Evolutionary conservation across 2,797 vertebrate genomes (phyloP).

Genomic region (Amblyopsis hoosieri): DNA sequence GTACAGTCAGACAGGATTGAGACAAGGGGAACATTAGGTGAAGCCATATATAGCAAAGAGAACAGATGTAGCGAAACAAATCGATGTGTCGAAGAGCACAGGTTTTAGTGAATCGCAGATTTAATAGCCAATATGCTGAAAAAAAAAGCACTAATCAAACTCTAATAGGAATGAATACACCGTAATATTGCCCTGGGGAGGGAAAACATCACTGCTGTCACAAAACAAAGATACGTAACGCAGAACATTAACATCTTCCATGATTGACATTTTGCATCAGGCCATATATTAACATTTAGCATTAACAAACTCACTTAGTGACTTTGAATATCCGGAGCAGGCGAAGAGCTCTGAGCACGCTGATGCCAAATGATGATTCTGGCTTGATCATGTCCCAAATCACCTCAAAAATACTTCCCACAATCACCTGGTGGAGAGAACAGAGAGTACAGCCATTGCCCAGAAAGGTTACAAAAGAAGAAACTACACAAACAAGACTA

Average conservation of each 20-base stretch:
- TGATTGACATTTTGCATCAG: no score
- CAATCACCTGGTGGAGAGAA: slow-evolving; percentile 85
- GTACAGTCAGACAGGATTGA: background rate
- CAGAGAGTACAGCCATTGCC: background rate
- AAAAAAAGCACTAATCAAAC: slow-evolving; percentile 36
- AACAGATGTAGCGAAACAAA: slow-evolving; percentile 18
- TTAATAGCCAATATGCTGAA: slow-evolving; percentile 34
- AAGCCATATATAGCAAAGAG: background rate
- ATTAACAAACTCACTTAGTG: slow-evolving; percentile 86
- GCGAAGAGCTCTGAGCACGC: slow-evolving; percentile 90
- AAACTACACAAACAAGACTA: no score
- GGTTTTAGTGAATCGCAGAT: slow-evolving; percentile 38
- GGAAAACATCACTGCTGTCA: background rate
- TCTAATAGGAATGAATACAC: slow-evolving; percentile 15
- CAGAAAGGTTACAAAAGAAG: background rate
- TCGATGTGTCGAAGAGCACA: slow-evolving; percentile 15
- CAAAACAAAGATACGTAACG: background rate
- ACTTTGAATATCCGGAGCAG: slow-evolving; percentile 97
- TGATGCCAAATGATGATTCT: slow-evolving; percentile 95
- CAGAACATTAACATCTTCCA: no score
- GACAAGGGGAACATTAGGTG: background rate
- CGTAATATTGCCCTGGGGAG: background rate
- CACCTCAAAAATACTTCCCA: slow-evolving; percentile 97
- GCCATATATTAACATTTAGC: no score
- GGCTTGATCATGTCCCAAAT: slow-evolving; percentile 95